phyloP scores from a whole-genome alignment of 2,888 invertebrate genomes.

The Sarcophaga subvicina region DNA sequence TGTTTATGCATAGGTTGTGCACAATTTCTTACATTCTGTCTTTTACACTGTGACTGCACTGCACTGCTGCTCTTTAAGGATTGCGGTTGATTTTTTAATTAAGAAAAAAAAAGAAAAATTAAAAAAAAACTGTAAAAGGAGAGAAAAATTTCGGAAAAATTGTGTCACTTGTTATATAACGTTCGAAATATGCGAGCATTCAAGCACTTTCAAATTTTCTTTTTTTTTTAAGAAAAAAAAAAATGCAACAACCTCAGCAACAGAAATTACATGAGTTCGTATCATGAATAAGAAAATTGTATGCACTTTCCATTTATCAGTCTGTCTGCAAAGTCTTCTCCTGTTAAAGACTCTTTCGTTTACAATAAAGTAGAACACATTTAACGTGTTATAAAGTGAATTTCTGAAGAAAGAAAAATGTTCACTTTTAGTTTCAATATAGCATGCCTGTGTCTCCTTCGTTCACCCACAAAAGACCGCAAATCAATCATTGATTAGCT shows the following conservation, averaged over 20 bases:
- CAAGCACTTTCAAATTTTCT: conserved; percentile 25
- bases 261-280: background rate
- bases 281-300: conserved; percentile 5
- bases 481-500: conserved; percentile 12
- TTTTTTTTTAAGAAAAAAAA: conserved; percentile 33
- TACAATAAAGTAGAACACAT: conserved; percentile 51
- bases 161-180: no score
- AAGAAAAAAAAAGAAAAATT: no score
- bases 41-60: no score
- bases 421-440: background rate
- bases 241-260: background rate
- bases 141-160: conserved; percentile 4
- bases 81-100: no score
- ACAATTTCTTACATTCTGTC: background rate
- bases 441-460: no score
- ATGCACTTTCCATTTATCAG: background rate
- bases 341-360: no score
- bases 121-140: no score
- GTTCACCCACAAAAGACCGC: conserved; percentile 17
- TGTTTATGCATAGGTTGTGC: conserved; percentile 70
- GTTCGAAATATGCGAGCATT: background rate
- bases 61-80: no score
- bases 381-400: conserved; percentile 32
- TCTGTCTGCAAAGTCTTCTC: no score
- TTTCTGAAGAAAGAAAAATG: background rate